Base-by-base conservation (phyloP, 1,140 invertebrate species). In the Drepana arcuata region DNA sequence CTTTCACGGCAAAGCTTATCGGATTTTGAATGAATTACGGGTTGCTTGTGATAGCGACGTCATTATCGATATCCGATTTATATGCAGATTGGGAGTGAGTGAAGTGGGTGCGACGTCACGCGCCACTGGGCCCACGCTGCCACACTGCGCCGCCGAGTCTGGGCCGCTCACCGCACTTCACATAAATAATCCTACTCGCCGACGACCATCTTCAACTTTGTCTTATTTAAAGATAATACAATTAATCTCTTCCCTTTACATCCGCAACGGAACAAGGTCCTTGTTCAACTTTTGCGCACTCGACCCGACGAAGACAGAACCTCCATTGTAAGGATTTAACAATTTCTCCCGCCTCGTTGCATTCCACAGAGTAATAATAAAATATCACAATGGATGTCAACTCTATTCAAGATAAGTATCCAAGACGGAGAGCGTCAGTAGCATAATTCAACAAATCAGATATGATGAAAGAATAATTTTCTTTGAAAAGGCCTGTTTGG, bases 51-150 rank as follows among this genome's bases (percentile, higher is more conserved):
- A 77, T 73, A 53, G 62, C 63, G 60, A 66, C 61, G 63, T 78
- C 66, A 81, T 81, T 77, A 81, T 75, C 65, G 65, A 72, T 75
- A 79, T 74, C 67, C 72, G 72, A 81, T 81, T 81, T 81, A 81
- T 81, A 81, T 81, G 77, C 74, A 81, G 69, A 81, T 81, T 77
- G 60, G 48, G 45, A 70, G 59, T 64, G 66, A 61, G 73, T 64
- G 66, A 61, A 74, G 65, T 60, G 52, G 45, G 41, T 12, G 36
- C 47, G 46, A 50, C 50, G 48, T 51, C 47, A 64, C 53, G 56
- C 48, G 34, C 35, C 31, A 39, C 32, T 14, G 29, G n/a, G 26
- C 27, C 10, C 11, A 15, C 47, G 53, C 37, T 28, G n/a, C 13
- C 16, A 12, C 24, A 4, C 16, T 23, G 24, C 25, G 28, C 15